Conservation (phyloP, 1,140 invertebrate species). For the Zaprionus taronus region DNA sequence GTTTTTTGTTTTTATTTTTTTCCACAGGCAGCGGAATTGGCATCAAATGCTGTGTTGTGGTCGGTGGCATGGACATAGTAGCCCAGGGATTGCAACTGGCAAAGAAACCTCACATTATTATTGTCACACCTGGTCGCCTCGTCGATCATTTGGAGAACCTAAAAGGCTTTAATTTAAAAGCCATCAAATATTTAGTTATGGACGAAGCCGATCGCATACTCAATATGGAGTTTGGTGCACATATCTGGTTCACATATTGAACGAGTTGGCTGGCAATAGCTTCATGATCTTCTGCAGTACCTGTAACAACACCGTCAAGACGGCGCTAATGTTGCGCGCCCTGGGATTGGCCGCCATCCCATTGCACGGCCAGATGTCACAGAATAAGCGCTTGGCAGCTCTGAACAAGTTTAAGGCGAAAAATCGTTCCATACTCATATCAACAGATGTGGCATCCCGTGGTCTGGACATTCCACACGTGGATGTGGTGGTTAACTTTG, state of each 20-base stretch:
- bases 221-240: conserved; percentile 98
- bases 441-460: conserved; percentile 98
- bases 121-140: conserved; percentile 95
- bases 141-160: conserved; percentile 97
- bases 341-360: conserved; percentile 96
- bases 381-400: conserved; percentile 95
- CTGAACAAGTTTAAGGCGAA: conserved; percentile 97
- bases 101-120: conserved; percentile 98
- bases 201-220: conserved; percentile 98
- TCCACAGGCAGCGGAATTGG: conserved; percentile 91
- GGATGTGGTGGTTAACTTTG: conserved; percentile 98
- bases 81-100: conserved; percentile 95
- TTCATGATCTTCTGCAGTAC: conserved; percentile 99
- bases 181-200: conserved; percentile 96
- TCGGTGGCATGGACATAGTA: conserved; percentile 99
- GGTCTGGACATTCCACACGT: conserved; percentile 99
- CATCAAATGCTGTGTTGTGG: conserved; percentile 97
- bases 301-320: conserved; percentile 95
- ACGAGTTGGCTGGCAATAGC: conserved; percentile 97
- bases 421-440: conserved; percentile 94
- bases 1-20: background rate
- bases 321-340: conserved; percentile 94
- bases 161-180: conserved; percentile 95
- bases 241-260: conserved; percentile 98
- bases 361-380: conserved; percentile 98